Conservation (phyloP, 2,888 invertebrate species). For the Habrosyne pyritoides region DNA sequence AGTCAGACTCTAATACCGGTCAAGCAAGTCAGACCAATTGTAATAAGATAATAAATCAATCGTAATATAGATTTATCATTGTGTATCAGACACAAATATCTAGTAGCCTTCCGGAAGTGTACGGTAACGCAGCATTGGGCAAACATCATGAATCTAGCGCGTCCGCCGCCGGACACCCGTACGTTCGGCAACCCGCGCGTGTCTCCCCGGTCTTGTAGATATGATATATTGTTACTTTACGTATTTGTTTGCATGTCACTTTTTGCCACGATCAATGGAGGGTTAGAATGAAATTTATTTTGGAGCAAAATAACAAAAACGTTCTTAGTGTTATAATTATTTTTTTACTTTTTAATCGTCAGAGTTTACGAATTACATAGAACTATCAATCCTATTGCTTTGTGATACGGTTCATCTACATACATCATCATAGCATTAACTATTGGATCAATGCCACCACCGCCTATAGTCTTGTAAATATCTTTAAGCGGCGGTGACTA, state of each 20-base stretch:
- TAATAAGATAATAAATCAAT: background rate
- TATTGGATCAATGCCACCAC: too few species aligned
- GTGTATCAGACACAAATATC: conserved; percentile 3
- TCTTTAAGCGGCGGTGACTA: too few species aligned
- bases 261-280: background rate
- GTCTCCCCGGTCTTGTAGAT: conserved; percentile 11
- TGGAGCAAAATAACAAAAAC: background rate
- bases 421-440: too few species aligned
- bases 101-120: background rate
- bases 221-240: conserved; percentile 7
- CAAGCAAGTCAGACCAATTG: too few species aligned
- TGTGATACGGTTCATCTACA: too few species aligned
- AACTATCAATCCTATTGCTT: too few species aligned
- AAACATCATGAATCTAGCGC: conserved; percentile 49
- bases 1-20: too few species aligned
- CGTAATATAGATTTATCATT: background rate
- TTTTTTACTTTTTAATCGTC: too few species aligned
- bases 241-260: conserved; percentile 3
- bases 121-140: conserved; percentile 19
- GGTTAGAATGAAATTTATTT: background rate
- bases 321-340: too few species aligned
- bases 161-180: conserved; percentile 18
- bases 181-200: conserved; percentile 20
- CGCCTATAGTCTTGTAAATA: too few species aligned
- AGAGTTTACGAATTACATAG: too few species aligned